A percentile compares a stretch with the other conserved stretches of the same genome.
These are phyloP conservation scores for Leucophora obtusa DNA, from an alignment of 2,888 invertebrate genomes.

Conservation along the genomic window DNA sequence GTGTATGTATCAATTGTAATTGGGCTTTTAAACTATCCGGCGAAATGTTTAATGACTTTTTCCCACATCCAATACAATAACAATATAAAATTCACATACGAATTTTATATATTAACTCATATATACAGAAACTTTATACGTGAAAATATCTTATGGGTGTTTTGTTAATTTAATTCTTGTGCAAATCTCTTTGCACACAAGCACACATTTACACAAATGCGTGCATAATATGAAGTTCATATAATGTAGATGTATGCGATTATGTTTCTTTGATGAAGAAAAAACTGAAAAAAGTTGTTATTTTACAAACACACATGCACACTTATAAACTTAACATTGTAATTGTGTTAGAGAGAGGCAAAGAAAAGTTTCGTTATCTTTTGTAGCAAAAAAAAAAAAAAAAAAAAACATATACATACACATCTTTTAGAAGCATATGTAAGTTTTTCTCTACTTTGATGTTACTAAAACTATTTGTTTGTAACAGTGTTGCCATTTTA, in stretches of 20 bases:
- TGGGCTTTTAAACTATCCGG: no score
- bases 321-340: neutral
- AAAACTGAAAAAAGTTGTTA: neutral
- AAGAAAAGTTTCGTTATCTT: neutral
- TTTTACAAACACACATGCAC: neutral
- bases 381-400: neutral
- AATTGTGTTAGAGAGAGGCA: conserved; percentile 6
- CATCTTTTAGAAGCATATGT: no score
- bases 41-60: neutral
- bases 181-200: conserved; percentile 22
- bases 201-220: neutral
- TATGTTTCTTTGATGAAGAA: neutral
- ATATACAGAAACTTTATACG: conserved; percentile 13
- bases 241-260: neutral
- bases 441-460: neutral
- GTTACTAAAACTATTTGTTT: neutral
- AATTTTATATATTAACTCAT: neutral
- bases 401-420: no score
- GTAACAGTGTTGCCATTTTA: neutral
- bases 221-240: neutral
- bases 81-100: neutral
- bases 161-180: conserved; percentile 47
- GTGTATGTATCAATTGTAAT: no score
- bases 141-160: conserved; percentile 39
- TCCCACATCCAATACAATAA: neutral